A percentile compares a stretch with the other conserved stretches of the same genome.
Conservation (phyloP, 2,888 invertebrate genomes). For the Polia nebulosa region DNA sequence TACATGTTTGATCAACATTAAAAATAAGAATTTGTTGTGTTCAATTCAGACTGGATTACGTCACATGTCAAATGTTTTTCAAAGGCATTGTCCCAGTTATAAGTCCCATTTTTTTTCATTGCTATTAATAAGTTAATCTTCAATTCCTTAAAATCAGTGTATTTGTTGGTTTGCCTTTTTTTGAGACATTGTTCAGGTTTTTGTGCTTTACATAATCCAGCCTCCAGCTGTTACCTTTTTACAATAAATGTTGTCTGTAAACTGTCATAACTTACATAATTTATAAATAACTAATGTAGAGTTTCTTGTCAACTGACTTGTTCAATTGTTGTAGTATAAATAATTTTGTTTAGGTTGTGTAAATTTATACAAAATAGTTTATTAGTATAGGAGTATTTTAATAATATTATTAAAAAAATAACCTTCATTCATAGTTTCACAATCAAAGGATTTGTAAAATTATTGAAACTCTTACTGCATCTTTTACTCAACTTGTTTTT, state of each 20-base stretch:
- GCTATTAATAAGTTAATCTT: background rate
- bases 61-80: slow-evolving; percentile 17
- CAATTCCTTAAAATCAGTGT: slow-evolving; percentile 2
- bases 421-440: slow-evolving; percentile 8
- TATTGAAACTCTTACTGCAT: slow-evolving; percentile 24
- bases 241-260: slow-evolving; percentile 41
- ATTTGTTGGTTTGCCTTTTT: background rate
- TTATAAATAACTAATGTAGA: slow-evolving; percentile 41
- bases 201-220: slow-evolving; percentile 50
- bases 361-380: slow-evolving; percentile 25
- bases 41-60: background rate
- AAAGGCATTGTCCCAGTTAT: background rate
- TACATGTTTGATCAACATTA: background rate
- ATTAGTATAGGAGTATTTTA: too few relatives aligned
- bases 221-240: slow-evolving; percentile 29
- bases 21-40: background rate
- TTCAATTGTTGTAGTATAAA: slow-evolving; percentile 39
- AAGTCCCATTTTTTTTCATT: slow-evolving; percentile 1
- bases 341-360: slow-evolving; percentile 32
- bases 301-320: slow-evolving; percentile 34
- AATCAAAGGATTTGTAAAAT: slow-evolving; percentile 32
- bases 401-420: slow-evolving; percentile 18
- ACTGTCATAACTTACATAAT: slow-evolving; percentile 39
- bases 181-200: background rate
- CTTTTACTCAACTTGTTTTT: slow-evolving; percentile 63